Base-by-base conservation (phyloP, 37 sponge, comb jelly and placozoan genomes). In the Aphrocallistes beatrix region DNA sequence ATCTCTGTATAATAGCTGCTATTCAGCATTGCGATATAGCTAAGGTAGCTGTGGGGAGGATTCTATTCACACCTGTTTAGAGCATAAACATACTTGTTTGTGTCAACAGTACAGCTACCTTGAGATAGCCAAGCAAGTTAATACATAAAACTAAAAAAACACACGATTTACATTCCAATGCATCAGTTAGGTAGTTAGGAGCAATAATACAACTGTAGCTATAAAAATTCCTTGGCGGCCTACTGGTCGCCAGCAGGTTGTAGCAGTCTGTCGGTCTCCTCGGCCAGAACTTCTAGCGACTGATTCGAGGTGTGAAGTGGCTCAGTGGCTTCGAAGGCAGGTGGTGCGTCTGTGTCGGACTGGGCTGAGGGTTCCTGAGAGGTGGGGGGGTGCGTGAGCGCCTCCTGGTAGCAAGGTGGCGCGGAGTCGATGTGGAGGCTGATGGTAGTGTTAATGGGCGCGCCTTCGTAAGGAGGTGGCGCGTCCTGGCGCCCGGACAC, bases 151-250 rank as follows among this genome's bases (percentile, higher is more conserved):
- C 25, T 30, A 60, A 60, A 25, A 60, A 60, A 60, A 60, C n/a
- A n/a, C n/a, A n/a, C 75, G n/a, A 60, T 60, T 60, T 60, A 60
- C 75, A 60, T 60, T 60, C 45, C 75, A 60, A 25, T 60, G 75
- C n/a, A 60, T 25, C 21, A 60, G 75, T 30, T 19, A 25, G 34
- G 75, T 60, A 60, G 34, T 60, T 25, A 6, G 75, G 28, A 60
- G 75, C 75, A 25, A 60, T 13, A 3, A 6, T 60, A 60, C 75
- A 60, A 60, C 10, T 13, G n/a, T 47, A n/a, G 13, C 49, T 47
- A 30, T 60, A 60, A 60, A 60, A 60, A 60, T 60, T 3, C 21
- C 25, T 6, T 30, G n/a, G 34, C 75, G 17, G 17, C 49, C 49
- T 47, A 21, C 49, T 21, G 17, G 17, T 17, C 49, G 32, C 28